Percentiles rank a stretch among this genome's conserved stretches.
Evolutionary conservation across 2,888 invertebrate genomes (phyloP).

Genomic region (Rhingia rostrata): DNA sequence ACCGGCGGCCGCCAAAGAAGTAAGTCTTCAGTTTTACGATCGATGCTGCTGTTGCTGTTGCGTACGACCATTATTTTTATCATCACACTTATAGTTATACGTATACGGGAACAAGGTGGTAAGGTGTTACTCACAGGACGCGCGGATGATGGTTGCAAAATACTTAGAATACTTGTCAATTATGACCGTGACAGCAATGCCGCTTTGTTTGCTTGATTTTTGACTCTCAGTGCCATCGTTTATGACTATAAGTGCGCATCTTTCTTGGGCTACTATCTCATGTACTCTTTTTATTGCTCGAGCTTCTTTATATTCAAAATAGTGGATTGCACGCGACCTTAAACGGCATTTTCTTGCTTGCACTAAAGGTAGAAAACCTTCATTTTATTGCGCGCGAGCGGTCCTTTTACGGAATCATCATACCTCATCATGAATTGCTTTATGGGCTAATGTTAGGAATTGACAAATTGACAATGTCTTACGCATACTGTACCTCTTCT

Average conservation of each 20-base stretch:
- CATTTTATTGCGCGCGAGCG: conserved; percentile 58
- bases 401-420: conserved; percentile 66
- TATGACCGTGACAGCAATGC: conserved; percentile 25
- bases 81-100: background rate
- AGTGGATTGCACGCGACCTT: conserved; percentile 65
- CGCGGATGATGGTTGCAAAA: conserved; percentile 8
- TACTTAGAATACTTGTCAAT: conserved; percentile 31
- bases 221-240: conserved; percentile 21
- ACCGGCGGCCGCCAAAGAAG: conserved; percentile 36
- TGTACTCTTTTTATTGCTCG: conserved; percentile 26
- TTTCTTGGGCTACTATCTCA: conserved; percentile 42
- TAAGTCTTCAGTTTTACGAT: conserved; percentile 34
- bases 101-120: too few species aligned
- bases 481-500: conserved; percentile 42
- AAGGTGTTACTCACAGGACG: background rate
- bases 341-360: conserved; percentile 19
- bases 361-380: background rate
- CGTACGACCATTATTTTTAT: conserved; percentile 48
- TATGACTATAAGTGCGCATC: conserved; percentile 25
- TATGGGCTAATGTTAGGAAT: conserved; percentile 67
- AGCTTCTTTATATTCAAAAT: conserved; percentile 61
- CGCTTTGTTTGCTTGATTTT: conserved; percentile 35
- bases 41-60: conserved; percentile 30
- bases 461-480: conserved; percentile 51
- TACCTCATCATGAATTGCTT: conserved; percentile 73